These are phyloP conservation scores for Cerceris rybyensis DNA, from an alignment of 2,888 invertebrate genomes.

Conservation along the genomic window DNA sequence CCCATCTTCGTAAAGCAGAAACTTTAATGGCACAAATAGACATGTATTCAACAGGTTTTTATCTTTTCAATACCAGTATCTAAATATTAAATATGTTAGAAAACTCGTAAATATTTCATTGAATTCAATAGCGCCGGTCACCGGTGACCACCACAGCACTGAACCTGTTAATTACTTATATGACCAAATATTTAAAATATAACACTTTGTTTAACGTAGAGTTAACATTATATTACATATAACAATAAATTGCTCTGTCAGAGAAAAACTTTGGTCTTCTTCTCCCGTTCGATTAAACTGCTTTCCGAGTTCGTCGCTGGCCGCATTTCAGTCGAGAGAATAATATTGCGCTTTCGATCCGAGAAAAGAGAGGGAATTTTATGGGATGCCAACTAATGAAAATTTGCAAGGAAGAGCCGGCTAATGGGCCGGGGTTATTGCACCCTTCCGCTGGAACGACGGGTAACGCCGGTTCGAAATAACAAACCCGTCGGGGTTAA, in stretches of 20 bases:
- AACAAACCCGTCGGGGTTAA: slow-evolving; percentile 23
- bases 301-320: background rate
- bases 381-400: slow-evolving; percentile 20
- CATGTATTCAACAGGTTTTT: no score
- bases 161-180: no score
- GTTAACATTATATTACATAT: no score
- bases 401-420: slow-evolving; percentile 25
- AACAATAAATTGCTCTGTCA: background rate
- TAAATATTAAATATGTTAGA: no score
- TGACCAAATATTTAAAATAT: no score
- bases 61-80: no score
- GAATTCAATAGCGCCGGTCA: no score
- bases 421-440: slow-evolving; percentile 24
- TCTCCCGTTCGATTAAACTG: background rate
- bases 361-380: slow-evolving; percentile 9
- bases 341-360: slow-evolving; percentile 4
- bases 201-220: no score
- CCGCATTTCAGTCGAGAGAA: background rate
- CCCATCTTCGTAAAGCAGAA: no score
- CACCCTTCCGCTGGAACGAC: slow-evolving; percentile 11
- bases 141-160: no score
- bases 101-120: no score
- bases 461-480: slow-evolving; percentile 1
- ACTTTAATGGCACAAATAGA: no score
- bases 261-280: background rate